Evolutionary conservation across 2,888 invertebrate species (phyloP).

Genomic region (Digitonthophagus gazella): DNA sequence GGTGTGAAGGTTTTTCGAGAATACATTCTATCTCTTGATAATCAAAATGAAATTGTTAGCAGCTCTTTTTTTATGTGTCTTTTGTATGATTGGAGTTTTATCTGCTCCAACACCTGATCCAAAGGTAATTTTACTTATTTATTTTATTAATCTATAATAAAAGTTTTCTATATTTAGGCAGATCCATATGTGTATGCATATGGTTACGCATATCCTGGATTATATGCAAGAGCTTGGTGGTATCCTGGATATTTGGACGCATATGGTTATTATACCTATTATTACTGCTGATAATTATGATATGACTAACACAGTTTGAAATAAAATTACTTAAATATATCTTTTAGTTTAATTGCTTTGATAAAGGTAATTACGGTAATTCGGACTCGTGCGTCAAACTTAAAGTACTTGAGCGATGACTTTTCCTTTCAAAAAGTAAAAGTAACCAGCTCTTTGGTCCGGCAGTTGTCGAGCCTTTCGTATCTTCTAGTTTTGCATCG

Average conservation of each 20-base stretch:
- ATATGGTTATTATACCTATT: background rate
- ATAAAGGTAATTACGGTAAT: background rate
- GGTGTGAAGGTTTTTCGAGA: background rate
- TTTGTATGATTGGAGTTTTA: background rate
- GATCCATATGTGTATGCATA: background rate
- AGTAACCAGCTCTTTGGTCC: constrained; percentile 11
- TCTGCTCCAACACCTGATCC: constrained; percentile 8
- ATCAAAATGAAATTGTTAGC: background rate
- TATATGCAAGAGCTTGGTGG: background rate
- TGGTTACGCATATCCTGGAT: background rate
- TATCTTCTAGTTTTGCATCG: background rate
- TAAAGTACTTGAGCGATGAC: background rate
- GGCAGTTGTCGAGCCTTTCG: background rate
- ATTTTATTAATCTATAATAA: background rate
- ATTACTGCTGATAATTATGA: background rate
- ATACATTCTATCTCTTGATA: background rate
- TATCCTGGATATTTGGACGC: background rate
- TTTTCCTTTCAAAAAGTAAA: constrained; percentile 22
- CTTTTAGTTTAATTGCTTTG: too few relatives aligned
- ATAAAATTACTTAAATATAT: too few relatives aligned
- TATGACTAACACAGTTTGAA: too few relatives aligned
- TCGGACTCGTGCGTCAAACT: background rate
- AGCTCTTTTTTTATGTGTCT: background rate
- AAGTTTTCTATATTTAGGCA: constrained; percentile 3
- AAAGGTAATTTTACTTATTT: constrained; percentile 2